Evolutionary conservation across 2,113 vertebrate species (phyloP).

Genomic region (Catagonus wagneri): DNA sequence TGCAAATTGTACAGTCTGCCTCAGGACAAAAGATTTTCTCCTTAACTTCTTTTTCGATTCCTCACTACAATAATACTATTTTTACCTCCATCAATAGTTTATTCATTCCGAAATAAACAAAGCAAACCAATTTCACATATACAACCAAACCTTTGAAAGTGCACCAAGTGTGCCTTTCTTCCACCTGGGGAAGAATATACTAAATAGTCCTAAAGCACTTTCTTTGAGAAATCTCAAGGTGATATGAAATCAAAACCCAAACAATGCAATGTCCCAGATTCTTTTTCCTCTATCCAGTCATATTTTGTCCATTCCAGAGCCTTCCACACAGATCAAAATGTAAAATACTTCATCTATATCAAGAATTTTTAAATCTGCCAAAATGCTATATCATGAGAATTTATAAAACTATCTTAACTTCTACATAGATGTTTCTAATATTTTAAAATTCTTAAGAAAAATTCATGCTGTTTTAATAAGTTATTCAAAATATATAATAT

Average conservation of each 20-base stretch:
- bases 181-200: neutral
- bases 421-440: neutral
- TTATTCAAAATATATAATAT: slow-evolving; percentile 7
- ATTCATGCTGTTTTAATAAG: slow-evolving; percentile 60
- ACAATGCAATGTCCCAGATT: neutral
- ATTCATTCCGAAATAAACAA: neutral
- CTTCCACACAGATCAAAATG: too few species aligned
- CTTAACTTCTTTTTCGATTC: neutral
- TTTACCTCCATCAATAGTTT: neutral
- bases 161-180: neutral
- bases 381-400: neutral
- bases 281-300: neutral
- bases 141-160: neutral
- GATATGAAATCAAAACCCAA: neutral
- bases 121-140: neutral
- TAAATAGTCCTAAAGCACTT: neutral
- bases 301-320: neutral
- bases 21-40: neutral
- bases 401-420: neutral
- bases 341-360: neutral
- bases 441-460: slow-evolving; percentile 19
- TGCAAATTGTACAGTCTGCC: neutral
- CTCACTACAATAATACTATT: neutral
- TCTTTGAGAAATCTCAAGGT: neutral
- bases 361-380: neutral